These are phyloP conservation scores for Charanyca ferruginea DNA, from an alignment of 2,888 invertebrate species.

Conservation along the genomic window DNA sequence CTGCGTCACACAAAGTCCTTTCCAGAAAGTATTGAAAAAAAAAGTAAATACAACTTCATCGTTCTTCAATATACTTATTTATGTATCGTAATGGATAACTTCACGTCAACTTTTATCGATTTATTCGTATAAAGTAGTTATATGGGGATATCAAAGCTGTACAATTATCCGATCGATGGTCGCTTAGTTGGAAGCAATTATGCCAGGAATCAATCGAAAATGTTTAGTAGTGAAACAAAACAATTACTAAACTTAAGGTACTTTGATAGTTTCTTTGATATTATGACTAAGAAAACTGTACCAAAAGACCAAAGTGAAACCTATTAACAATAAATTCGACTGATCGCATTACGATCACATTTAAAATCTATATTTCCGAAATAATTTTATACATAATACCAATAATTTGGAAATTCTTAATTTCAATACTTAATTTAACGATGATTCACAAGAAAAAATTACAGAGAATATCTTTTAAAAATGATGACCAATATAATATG, in stretches of 20 bases:
- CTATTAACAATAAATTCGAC: not conserved
- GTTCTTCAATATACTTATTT: not conserved
- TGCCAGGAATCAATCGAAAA: conserved; percentile 11
- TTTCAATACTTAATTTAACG: conserved; percentile 57
- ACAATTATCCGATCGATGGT: conserved; percentile 33
- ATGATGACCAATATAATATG: conserved; percentile 49
- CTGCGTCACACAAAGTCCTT: too few species aligned
- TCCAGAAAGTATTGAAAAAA: too few species aligned
- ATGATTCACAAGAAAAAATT: conserved; percentile 57
- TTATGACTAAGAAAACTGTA: not conserved
- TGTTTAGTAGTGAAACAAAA: not conserved
- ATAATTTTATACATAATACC: conserved; percentile 40
- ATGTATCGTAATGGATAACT: not conserved
- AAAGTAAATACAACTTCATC: not conserved
- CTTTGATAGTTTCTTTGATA: not conserved
- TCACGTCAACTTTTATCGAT: conserved; percentile 31
- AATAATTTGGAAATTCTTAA: conserved; percentile 53
- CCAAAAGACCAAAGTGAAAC: not conserved
- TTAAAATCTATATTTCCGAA: conserved; percentile 40
- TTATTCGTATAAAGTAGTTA: conserved; percentile 28
- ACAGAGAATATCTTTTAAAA: conserved; percentile 51
- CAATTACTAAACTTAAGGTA: not conserved
- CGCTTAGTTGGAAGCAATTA: conserved; percentile 25
- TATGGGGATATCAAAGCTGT: conserved; percentile 21
- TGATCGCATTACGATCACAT: conserved; percentile 19